phyloP scores from a whole-genome alignment of 2,888 invertebrate genomes.

The Odontothrips loti region DNA sequence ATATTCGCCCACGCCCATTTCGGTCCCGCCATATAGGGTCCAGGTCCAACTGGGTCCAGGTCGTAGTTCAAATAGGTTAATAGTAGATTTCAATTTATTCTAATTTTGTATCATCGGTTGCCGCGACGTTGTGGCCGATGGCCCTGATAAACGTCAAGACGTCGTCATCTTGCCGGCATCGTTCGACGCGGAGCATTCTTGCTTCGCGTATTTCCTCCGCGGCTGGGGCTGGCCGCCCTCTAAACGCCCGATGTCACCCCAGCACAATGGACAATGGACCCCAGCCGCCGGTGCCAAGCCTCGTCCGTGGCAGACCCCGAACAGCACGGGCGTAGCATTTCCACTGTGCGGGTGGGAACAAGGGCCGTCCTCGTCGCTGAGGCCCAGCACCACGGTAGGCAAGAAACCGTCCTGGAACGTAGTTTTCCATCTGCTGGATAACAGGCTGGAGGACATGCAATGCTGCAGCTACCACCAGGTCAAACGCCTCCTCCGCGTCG shows the following conservation, averaged over 20 bases:
- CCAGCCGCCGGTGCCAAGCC: conserved; percentile 20
- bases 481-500: conserved; percentile 1
- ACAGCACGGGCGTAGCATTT: background rate
- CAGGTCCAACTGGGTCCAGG: too few relatives aligned
- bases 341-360: background rate
- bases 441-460: too few relatives aligned
- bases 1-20: too few relatives aligned
- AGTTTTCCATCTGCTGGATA: background rate
- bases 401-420: background rate
- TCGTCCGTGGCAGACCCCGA: too few relatives aligned
- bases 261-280: background rate
- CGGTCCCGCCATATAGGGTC: too few relatives aligned
- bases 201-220: too few relatives aligned
- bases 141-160: background rate
- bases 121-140: background rate
- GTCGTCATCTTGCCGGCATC: background rate
- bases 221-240: background rate
- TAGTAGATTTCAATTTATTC: too few relatives aligned
- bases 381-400: background rate
- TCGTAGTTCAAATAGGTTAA: too few relatives aligned
- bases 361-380: background rate
- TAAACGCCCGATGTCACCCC: background rate
- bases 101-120: too few relatives aligned
- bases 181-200: background rate
- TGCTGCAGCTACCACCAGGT: background rate